Evolutionary conservation across 2,113 vertebrate genomes (phyloP), one percentile per base, ranked within the genome.

Genomic region (Ceuthmochares aereus): DNA sequence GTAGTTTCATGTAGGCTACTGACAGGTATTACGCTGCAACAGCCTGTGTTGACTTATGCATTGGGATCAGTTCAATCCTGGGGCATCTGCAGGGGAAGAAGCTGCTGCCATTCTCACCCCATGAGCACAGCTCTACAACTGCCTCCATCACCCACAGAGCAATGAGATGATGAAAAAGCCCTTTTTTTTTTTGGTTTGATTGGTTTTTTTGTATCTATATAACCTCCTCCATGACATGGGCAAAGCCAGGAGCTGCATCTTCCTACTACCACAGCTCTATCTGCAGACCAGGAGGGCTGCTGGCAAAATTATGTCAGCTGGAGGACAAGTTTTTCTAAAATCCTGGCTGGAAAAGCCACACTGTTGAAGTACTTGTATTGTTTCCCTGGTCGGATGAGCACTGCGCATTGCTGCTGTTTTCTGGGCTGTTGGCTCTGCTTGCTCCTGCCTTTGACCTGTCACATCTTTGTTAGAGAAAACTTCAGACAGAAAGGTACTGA

Each of bases 261-360:
- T 81, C 45, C 19, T 30, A 10, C 5, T 3, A 75, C 75, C 10
- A 26, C 14, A 51, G 29, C 19, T 80, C 29, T 60, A 7, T 29
- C 74, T 55, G 58, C 58, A 72, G 22, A 37, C 14, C 3, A 4
- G 68, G 49, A 66, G 17, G 6, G 18, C 4, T 68, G n/a, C 40
- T 12, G 45, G 13, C 29, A 64, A 89, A 86, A 56, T 3, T 0
- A 4, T 20, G 40, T 12, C 2, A 0, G 1, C 42, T 26, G 29
- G 9, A 63, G 9, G 68, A 18, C 5, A 25, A 45, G 52, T 82
- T 55, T 60, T 90, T 47, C 20, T 78, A 26, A 30, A 26, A 2
- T 58, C 23, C 8, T 66, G 36, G 6, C 42, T 87, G 42, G 59
- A 79, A 90, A 90, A 82, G 29, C 14, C 29, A 37, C 6, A 1